Evolutionary conservation across 2,113 vertebrate genomes (phyloP).

Genomic region (Nothobranchius furzeri): DNA sequence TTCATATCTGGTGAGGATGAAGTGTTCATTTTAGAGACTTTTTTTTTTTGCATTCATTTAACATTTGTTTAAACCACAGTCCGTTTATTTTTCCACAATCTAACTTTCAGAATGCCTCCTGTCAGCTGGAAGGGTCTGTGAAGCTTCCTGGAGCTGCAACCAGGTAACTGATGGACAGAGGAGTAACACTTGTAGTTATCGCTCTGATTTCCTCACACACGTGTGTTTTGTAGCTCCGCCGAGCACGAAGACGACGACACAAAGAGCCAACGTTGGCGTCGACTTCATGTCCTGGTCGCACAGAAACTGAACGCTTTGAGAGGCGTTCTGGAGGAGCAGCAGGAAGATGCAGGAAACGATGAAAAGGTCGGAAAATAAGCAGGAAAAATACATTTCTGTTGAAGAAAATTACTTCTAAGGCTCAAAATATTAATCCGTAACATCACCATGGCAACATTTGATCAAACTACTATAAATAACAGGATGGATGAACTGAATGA

Average conservation of each 20-base stretch:
- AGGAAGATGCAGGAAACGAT: not conserved
- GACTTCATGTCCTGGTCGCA: conserved; percentile 51
- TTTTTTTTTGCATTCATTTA: no score
- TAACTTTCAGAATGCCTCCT: conserved; percentile 62
- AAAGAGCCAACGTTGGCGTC: conserved; percentile 35
- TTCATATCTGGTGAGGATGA: conserved; percentile 39
- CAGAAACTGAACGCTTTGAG: conserved; percentile 43
- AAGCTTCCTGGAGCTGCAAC: conserved; percentile 1
- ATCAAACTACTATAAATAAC: no score
- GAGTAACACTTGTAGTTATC: no score
- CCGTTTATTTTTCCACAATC: no score
- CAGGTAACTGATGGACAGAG: conserved; percentile 31
- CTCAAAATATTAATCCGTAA: no score
- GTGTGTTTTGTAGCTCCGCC: conserved; percentile 21
- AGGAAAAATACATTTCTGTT: no score
- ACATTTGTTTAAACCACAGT: no score
- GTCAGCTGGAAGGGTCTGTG: not conserved
- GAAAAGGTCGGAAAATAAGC: conserved; percentile 23
- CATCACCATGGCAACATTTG: no score
- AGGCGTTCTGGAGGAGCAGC: conserved; percentile 32
- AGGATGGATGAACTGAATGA: not conserved
- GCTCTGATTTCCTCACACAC: no score
- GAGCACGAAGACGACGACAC: conserved; percentile 9
- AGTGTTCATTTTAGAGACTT: no score
- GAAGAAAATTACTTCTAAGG: not conserved